Evolutionary conservation across 2,888 invertebrate genomes (phyloP).

Genomic region (Caenorhabditis sulstoni): DNA sequence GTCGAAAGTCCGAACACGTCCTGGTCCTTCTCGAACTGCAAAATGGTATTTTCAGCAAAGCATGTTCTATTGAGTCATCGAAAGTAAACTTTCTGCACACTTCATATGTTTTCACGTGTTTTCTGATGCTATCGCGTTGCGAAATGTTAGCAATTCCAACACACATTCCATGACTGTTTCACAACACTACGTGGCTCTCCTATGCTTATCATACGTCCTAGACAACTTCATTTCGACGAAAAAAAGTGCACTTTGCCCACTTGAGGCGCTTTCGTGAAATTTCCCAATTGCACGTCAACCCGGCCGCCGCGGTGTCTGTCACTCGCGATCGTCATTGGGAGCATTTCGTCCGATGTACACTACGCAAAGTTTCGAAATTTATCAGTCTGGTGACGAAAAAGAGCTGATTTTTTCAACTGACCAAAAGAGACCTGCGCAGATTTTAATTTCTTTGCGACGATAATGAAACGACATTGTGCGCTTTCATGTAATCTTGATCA

Average conservation of each 20-base stretch:
- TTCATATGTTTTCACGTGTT: conserved; percentile 25
- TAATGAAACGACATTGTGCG: too few species aligned
- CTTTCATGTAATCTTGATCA: neutral
- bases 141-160: conserved; percentile 39
- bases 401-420: conserved; percentile 1
- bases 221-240: conserved; percentile 14
- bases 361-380: conserved; percentile 18
- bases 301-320: conserved; percentile 45
- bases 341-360: conserved; percentile 25
- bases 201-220: conserved; percentile 28
- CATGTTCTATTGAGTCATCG: conserved; percentile 29
- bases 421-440: too few species aligned
- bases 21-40: conserved; percentile 83
- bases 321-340: neutral
- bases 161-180: conserved; percentile 28
- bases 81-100: conserved; percentile 20
- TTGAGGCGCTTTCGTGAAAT: conserved; percentile 17
- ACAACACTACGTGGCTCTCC: conserved; percentile 22
- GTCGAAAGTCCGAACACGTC: conserved; percentile 99
- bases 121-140: conserved; percentile 23
- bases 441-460: too few species aligned
- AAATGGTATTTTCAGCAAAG: conserved; percentile 23
- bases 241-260: conserved; percentile 41
- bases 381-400: neutral
- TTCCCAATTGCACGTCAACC: conserved; percentile 23